Conservation (phyloP, 2,888 invertebrate genomes). For the Cartodere bifasciata region DNA sequence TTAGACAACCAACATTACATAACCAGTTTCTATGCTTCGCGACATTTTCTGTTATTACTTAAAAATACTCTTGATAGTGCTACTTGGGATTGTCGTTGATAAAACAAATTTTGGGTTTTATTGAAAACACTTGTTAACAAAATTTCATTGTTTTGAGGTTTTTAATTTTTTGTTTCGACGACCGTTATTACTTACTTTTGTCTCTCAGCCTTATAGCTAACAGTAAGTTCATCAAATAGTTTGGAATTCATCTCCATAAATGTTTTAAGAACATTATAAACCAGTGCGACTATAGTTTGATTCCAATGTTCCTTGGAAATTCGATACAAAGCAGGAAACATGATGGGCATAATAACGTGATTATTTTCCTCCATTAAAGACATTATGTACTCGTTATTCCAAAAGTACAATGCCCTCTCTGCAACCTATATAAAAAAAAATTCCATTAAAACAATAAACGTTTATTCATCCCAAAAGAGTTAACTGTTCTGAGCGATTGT, state of each 20-base stretch:
- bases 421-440: constrained; percentile 63
- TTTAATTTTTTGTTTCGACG: no score
- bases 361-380: constrained; percentile 98
- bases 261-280: constrained; percentile 98
- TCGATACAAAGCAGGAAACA: constrained; percentile 98
- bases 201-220: constrained; percentile 96
- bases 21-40: no score
- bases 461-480: no score
- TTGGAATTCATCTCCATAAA: constrained; percentile 99
- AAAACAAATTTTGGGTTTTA: no score
- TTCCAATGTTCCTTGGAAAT: constrained; percentile 99
- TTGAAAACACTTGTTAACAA: no score
- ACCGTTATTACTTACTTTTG: constrained; percentile 70
- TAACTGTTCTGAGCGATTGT: neutral
- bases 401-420: constrained; percentile 96
- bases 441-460: constrained; percentile 6
- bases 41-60: no score
- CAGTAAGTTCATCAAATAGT: constrained; percentile 96
- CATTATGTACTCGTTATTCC: constrained; percentile 99
- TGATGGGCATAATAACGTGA: constrained; percentile 95
- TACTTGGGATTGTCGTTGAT: no score
- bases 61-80: no score
- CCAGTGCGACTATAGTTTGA: constrained; percentile 97
- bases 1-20: no score
- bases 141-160: no score